phyloP scores from a whole-genome alignment of 1,140 invertebrate species.

The Galleria mellonella region DNA sequence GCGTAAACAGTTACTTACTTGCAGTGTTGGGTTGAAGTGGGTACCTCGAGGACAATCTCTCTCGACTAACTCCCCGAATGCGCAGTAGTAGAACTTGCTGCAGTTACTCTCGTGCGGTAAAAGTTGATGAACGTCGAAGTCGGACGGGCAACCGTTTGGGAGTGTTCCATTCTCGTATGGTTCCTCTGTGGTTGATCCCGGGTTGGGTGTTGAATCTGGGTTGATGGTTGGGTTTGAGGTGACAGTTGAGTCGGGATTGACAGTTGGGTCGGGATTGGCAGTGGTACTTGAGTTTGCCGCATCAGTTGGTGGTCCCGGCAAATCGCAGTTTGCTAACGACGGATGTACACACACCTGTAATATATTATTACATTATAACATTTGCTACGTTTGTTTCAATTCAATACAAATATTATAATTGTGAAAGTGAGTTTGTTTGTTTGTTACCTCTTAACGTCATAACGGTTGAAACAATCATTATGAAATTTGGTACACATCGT shows the following conservation, averaged over 20 bases:
- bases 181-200: background rate
- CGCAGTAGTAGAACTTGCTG: slow-evolving; percentile 37
- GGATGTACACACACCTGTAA: slow-evolving; percentile 28
- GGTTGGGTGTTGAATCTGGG: background rate
- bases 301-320: slow-evolving; percentile 15
- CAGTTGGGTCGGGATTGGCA: background rate
- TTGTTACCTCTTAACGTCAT: no score
- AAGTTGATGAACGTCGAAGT: slow-evolving; percentile 20
- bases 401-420: no score
- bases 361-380: no score
- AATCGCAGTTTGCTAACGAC: slow-evolving; percentile 13
- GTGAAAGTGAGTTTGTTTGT: no score
- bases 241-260: background rate
- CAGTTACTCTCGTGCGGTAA: slow-evolving; percentile 39
- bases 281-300: slow-evolving; percentile 1
- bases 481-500: no score
- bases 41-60: slow-evolving; percentile 22
- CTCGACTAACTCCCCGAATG: slow-evolving; percentile 23
- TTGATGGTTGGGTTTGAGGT: slow-evolving; percentile 7
- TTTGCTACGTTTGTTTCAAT: no score
- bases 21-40: slow-evolving; percentile 22
- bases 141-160: slow-evolving; percentile 34
- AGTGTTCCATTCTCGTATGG: slow-evolving; percentile 1
- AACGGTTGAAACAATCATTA: no score
- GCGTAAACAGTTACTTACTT: slow-evolving; percentile 17